Evolutionary conservation across 1,140 invertebrate genomes (phyloP), one percentile per base, ranked within the genome.

Genomic region (Rhagoletis pomonella): DNA sequence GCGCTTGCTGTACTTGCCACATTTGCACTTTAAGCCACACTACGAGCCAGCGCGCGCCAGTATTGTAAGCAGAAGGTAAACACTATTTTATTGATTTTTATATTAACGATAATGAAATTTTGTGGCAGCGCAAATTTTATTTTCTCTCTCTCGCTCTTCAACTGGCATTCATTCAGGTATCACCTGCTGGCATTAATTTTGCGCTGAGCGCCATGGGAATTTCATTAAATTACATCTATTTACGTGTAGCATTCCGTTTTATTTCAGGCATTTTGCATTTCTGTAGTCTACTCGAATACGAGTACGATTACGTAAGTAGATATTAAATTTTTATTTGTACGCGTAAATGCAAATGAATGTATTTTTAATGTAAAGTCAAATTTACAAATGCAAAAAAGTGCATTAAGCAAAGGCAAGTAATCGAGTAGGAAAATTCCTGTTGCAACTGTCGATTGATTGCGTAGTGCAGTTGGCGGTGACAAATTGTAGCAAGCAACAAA

Each of bases 61-160:
- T 50, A 19, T 17, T 47, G 42, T 50, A 50, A 55, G 19, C 47
- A 19, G 3, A 29, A 55, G 5, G 47, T 55, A 81, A 47, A 50
- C 12, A 81, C 47, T 55, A 55, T 81, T 81, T 81, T 81, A 81
- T 81, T 55, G 73, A 81, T 81, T 81, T 81, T 81, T 55, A 81
- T 19, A 81, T 81, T 81, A 81, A 58, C 73, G 19, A 29, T 81
- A 81, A 81, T 81, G 73, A 29, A 81, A 81, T 81, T 81, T 55
- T 81, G 73, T 81, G 73, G 73, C 73, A 81, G 1, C 73, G 47
- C 73, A 81, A 81, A 55, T 81, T 81, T n/a, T 81, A 81, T 81
- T 81, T 29, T 73, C 67, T 44, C 67, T 73, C 29, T 29, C 29
- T 29, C 29, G 0, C 1, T 29, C 67, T 73, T 73, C 14, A 39